These are phyloP conservation scores for Geothlypis trichas DNA, from an alignment of 2,113 vertebrate species.

Conservation along the genomic window DNA sequence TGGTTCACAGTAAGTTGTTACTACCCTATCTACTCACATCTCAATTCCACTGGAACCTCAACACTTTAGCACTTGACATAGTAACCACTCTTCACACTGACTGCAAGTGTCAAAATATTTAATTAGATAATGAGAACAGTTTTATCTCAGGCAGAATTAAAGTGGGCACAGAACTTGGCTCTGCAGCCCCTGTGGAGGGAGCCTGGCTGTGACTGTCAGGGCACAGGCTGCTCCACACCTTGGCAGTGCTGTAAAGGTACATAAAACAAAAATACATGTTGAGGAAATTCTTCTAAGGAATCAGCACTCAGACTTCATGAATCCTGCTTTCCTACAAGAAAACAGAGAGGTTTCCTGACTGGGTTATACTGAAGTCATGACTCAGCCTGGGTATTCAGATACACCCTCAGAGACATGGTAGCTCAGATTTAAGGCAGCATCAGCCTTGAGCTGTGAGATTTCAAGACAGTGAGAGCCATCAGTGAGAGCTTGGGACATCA, in stretches of 20 bases:
- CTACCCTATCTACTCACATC: rapidly evolving
- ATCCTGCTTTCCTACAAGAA: neutral
- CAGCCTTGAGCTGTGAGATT: neutral
- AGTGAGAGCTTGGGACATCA: neutral
- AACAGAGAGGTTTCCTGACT: neutral
- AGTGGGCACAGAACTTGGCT: neutral
- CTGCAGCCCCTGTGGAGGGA: neutral
- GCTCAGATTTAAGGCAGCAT: neutral
- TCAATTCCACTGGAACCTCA: neutral
- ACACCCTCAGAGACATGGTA: neutral
- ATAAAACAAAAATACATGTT: neutral
- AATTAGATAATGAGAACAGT: neutral
- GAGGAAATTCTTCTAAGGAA: neutral
- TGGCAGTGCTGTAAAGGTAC: neutral
- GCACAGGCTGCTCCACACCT: neutral
- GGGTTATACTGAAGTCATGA: neutral
- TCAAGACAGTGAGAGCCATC: neutral
- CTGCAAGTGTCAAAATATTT: neutral
- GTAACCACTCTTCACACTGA: neutral
- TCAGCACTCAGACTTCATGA: neutral
- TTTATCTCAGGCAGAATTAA: neutral
- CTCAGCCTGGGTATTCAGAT: neutral
- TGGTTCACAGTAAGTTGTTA: neutral
- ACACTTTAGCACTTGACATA: neutral
- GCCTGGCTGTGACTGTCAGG: neutral